phyloP scores from a whole-genome alignment of 2,113 vertebrate species.

The Fregata magnificens region DNA sequence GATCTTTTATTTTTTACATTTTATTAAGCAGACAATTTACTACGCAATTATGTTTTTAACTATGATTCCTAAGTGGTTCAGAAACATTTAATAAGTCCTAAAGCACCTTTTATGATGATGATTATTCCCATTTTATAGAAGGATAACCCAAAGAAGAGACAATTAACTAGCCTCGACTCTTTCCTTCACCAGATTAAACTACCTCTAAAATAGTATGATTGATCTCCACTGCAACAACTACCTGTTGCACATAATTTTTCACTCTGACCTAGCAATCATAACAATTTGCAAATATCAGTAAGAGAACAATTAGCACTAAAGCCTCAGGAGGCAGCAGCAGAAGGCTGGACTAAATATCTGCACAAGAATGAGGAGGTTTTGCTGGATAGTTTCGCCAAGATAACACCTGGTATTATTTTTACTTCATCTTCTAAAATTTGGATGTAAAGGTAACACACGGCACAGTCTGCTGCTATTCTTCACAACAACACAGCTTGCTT shows the following conservation, averaged over 20 bases:
- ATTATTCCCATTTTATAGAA: not conserved
- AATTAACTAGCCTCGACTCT: not conserved
- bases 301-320: not conserved
- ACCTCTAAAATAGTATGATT: not conserved
- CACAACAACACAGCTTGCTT: not conserved
- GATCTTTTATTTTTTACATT: not conserved
- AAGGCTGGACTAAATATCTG: not conserved
- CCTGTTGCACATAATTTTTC: not conserved
- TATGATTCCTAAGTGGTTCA: not conserved
- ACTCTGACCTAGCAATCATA: not conserved
- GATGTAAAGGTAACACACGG: not conserved
- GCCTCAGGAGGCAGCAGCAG: not conserved
- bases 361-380: not conserved
- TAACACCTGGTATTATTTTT: not conserved
- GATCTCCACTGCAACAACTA: not conserved
- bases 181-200: not conserved
- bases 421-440: not conserved
- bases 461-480: not conserved
- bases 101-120: not conserved
- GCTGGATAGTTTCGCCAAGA: not conserved
- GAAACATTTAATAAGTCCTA: conserved; percentile 11
- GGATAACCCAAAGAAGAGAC: not conserved
- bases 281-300: not conserved
- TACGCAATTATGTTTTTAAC: conserved; percentile 26
- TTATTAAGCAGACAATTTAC: conserved; percentile 36